phyloP scores from a whole-genome alignment of 2,797 vertebrate species.

The Streptopelia turtur region DNA sequence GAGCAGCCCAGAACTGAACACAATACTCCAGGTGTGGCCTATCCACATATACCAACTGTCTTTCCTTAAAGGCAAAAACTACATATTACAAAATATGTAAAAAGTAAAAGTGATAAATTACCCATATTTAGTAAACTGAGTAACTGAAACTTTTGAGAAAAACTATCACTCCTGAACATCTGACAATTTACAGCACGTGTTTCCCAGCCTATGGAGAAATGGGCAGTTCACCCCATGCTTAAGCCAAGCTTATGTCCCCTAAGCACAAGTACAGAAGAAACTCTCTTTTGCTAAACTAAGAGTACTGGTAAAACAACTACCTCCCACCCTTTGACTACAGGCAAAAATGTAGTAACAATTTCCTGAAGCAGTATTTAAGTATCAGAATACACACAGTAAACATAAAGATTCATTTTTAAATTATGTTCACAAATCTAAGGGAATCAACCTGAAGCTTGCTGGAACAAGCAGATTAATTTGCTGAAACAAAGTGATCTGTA shows the following conservation, averaged over 20 bases:
- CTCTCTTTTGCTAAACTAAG: background rate
- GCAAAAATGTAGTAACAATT: background rate
- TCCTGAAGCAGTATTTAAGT: background rate
- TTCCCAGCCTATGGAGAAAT: background rate
- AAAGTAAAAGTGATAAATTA: background rate
- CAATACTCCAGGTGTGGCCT: too few species aligned
- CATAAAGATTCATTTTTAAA: background rate
- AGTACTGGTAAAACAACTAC: background rate
- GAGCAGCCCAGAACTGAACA: too few species aligned
- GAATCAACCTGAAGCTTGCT: background rate
- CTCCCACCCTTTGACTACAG: background rate
- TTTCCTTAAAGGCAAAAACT: background rate
- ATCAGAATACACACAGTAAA: background rate
- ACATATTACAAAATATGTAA: background rate
- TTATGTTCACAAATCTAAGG: background rate
- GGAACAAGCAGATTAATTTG: background rate
- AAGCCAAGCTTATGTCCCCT: background rate
- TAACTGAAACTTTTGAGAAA: background rate
- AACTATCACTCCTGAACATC: background rate
- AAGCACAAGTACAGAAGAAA: background rate
- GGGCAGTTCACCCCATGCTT: background rate
- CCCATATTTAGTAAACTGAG: background rate
- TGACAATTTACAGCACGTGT: background rate
- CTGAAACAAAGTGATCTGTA: background rate
- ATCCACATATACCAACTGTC: background rate